phyloP scores from a whole-genome alignment of 2,888 invertebrate species.

The Achlya flavicornis region DNA sequence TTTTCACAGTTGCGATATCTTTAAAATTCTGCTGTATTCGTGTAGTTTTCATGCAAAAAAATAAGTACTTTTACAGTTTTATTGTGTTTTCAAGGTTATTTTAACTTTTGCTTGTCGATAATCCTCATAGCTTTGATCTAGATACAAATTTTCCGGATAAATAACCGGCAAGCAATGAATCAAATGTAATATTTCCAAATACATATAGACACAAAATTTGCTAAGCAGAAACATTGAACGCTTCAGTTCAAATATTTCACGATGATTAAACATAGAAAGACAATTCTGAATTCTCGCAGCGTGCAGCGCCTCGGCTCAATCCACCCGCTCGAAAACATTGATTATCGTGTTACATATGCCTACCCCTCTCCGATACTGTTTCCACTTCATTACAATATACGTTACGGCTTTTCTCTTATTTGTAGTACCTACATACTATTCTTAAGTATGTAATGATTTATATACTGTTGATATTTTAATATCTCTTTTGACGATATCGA shows the following conservation, averaged over 20 bases:
- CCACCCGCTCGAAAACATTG: slow-evolving; percentile 32
- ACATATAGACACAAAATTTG: not conserved
- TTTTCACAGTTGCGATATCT: too few species aligned
- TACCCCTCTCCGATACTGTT: slow-evolving; percentile 6
- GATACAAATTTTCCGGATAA: too few species aligned
- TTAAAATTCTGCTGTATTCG: too few species aligned
- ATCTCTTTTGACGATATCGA: too few species aligned
- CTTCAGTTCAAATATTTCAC: slow-evolving; percentile 18
- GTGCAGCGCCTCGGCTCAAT: slow-evolving; percentile 33
- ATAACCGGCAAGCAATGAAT: too few species aligned
- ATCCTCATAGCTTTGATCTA: too few species aligned
- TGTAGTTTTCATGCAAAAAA: not conserved
- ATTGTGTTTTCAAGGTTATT: too few species aligned
- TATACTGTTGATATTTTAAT: too few species aligned
- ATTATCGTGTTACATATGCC: slow-evolving; percentile 29
- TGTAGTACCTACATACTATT: not conserved
- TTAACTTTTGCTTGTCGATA: too few species aligned
- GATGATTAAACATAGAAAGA: slow-evolving; percentile 26
- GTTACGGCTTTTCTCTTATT: not conserved
- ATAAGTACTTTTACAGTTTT: not conserved
- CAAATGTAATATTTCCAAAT: not conserved
- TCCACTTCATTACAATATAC: slow-evolving; percentile 9
- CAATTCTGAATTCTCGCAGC: slow-evolving; percentile 29
- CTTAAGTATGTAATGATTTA: too few species aligned
- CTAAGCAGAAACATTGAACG: slow-evolving; percentile 7